Percentiles rank a stretch among this genome's conserved stretches.
Evolutionary conservation across 1,140 invertebrate species (phyloP).

Genomic region (Drosophila mojavensis): DNA sequence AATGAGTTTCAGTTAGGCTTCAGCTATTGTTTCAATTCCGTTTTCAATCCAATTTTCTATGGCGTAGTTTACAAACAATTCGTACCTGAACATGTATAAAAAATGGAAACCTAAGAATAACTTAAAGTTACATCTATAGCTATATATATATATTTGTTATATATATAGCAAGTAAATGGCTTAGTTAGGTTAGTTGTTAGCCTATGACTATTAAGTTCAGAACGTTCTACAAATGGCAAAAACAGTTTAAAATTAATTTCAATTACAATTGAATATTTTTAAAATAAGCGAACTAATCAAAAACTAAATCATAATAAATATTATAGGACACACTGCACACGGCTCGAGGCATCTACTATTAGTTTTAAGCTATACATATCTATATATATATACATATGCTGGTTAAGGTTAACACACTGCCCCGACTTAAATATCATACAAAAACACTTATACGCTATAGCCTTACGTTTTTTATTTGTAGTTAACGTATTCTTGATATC

Average conservation of each 20-base stretch:
- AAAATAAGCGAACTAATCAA: not conserved
- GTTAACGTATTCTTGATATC: constrained; percentile 8
- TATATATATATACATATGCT: constrained; percentile 54
- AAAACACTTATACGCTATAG: constrained; percentile 59
- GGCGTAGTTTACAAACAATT: constrained; percentile 32
- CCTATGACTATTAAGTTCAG: constrained; percentile 69
- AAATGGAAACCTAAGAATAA: constrained; percentile 7
- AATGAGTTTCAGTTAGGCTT: constrained; percentile 12
- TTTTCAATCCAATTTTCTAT: constrained; percentile 35
- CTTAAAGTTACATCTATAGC: constrained; percentile 26
- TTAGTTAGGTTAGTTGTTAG: constrained; percentile 30
- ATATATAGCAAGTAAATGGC: constrained; percentile 61
- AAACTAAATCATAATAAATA: constrained; percentile 55
- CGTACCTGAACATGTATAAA: constrained; percentile 17
- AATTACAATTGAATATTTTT: not conserved
- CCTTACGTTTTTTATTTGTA: constrained; percentile 44
- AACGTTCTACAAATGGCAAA: constrained; percentile 65
- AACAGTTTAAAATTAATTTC: constrained; percentile 49
- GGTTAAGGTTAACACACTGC: constrained; percentile 34
- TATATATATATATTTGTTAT: constrained; percentile 4
- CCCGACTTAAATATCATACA: constrained; percentile 53
- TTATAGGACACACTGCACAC: constrained; percentile 39
- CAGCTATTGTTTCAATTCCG: constrained; percentile 12
- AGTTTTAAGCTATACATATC: constrained; percentile 6
- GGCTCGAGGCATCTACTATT: not conserved